Base-by-base conservation (phyloP, 2,797 vertebrate genomes). In the Rhinogobio ventralis region DNA sequence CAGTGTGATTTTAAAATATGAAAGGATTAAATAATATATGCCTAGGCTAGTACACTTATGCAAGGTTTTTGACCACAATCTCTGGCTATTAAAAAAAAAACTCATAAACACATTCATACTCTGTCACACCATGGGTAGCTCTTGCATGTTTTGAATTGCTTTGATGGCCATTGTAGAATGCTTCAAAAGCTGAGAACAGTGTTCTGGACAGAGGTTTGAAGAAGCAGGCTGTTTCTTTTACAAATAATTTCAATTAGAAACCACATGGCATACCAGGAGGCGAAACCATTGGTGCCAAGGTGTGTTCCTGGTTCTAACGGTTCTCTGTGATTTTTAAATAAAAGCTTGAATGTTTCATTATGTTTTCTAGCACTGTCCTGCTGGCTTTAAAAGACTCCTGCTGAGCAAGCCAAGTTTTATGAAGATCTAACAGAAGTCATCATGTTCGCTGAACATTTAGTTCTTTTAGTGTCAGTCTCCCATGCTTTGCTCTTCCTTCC, bases 281-380 rank as follows among this genome's bases (percentile, higher is more conserved):
- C 7, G 36, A 23, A 74, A 30, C 25, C 17, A 71, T 77, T 76
- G 79, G 60, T 39, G 53, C 53, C 33, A 14, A 64, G 60, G 28
- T 72, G 11, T 7, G 72, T 60, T 49, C 55, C 49, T 53, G 81
- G 78, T 74, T 86, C 77, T 81, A 60, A 81, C 49, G 60, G 53
- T 77, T 74, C 82, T 81, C 25, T 74, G 14, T 42, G 67, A 42
- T 83, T 55, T n/a, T 60, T 74, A 79, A 89, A 86, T 84, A 84
- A 76, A 86, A 62, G 15, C 53, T 15, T 82, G 73, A 76, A 87
- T 71, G 62, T 81, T 82, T 87, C 28, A 62, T 82, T 74, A 49
- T 86, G 75, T 81, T 89, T 81, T 81, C 51, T 77, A 75, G 64
- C 74, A 39, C 42, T 25, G 80, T 83, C 84, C 86, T 85, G 79